Conservation (phyloP, 2,888 invertebrate species). For the Linnaemya vulpina region DNA sequence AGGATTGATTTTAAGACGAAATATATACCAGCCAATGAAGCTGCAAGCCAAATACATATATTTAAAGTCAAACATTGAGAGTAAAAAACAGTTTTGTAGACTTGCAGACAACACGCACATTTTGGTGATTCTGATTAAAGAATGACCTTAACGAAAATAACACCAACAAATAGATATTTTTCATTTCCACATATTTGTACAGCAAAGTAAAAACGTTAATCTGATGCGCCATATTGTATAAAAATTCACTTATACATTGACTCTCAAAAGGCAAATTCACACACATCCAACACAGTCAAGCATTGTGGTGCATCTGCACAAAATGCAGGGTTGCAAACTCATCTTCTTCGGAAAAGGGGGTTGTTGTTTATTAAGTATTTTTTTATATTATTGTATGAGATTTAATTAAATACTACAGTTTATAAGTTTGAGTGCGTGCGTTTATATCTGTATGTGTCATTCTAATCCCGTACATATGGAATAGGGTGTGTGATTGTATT, state of each 20-base stretch:
- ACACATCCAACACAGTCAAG: background rate
- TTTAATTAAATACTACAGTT: slow-evolving; percentile 56
- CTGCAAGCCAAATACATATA: background rate
- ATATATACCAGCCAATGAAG: slow-evolving; percentile 15
- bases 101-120: slow-evolving; percentile 56
- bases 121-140: slow-evolving; percentile 42
- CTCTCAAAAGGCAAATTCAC: slow-evolving; percentile 1
- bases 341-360: slow-evolving; percentile 42
- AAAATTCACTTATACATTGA: slow-evolving; percentile 31
- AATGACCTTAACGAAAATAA: slow-evolving; percentile 64
- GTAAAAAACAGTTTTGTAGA: slow-evolving; percentile 29
- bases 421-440: background rate
- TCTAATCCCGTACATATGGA: background rate
- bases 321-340: slow-evolving; percentile 66
- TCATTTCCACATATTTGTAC: background rate
- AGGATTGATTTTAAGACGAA: slow-evolving; percentile 48
- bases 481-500: slow-evolving; percentile 29
- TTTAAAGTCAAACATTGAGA: slow-evolving; percentile 32
- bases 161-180: slow-evolving; percentile 22
- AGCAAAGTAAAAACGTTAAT: slow-evolving; percentile 44
- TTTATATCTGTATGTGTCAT: background rate
- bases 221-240: slow-evolving; percentile 77
- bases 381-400: slow-evolving; percentile 36
- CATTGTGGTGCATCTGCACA: slow-evolving; percentile 53
- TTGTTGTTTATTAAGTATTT: slow-evolving; percentile 54